phyloP scores from a whole-genome alignment of 2,113 vertebrate genomes.

The Percina caprodes region DNA sequence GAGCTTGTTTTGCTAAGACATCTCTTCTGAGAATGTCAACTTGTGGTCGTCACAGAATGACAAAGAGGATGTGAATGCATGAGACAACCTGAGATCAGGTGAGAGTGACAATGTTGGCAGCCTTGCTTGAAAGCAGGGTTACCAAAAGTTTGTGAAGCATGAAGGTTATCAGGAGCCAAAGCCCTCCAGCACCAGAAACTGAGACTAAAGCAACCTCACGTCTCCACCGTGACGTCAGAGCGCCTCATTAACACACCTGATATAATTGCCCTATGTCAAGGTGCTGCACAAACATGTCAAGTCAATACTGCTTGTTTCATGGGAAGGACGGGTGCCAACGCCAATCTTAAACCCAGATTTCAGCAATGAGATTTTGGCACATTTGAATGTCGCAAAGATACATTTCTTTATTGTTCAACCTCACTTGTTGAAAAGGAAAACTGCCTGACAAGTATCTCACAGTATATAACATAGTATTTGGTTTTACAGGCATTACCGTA shows the following conservation, averaged over 20 bases:
- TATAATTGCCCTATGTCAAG: conserved; percentile 61
- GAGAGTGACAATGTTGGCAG: not conserved
- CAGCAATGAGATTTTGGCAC: not conserved
- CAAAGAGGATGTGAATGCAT: no score
- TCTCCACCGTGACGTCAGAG: conserved; percentile 53
- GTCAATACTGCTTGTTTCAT: conserved; percentile 42
- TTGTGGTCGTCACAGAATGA: not conserved
- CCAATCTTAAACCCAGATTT: conserved; percentile 17
- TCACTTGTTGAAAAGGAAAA: not conserved
- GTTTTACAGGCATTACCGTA: not conserved
- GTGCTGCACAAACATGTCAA: conserved; percentile 64
- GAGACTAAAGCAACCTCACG: conserved; percentile 35
- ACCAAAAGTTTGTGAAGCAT: conserved; percentile 22
- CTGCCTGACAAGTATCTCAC: not conserved
- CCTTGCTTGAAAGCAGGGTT: not conserved
- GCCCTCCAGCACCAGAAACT: conserved; percentile 33
- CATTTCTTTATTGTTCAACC: not conserved
- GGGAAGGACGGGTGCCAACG: not conserved
- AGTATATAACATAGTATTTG: conserved; percentile 6
- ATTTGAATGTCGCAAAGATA: not conserved
- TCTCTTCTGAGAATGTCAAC: not conserved
- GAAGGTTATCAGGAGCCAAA: conserved; percentile 37
- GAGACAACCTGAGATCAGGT: not conserved
- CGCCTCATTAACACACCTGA: conserved; percentile 59
- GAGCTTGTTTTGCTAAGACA: not conserved